These are phyloP conservation scores for Shargacucullia verbasci DNA, from an alignment of 2,888 invertebrate species.

Conservation along the genomic window DNA sequence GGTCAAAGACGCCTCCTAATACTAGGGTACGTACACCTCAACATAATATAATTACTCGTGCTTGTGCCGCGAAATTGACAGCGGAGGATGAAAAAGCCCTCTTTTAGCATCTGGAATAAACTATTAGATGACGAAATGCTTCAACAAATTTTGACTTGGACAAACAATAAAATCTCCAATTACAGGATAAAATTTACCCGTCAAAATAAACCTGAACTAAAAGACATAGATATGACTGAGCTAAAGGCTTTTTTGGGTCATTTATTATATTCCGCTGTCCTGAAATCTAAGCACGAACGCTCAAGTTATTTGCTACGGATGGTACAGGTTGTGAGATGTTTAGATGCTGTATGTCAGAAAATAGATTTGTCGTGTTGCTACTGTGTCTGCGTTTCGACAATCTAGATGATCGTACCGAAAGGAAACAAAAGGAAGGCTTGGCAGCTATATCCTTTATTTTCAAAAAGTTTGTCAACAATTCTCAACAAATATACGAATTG, in stretches of 20 bases:
- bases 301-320: conserved; percentile 45
- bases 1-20: neutral
- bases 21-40: conserved; percentile 3
- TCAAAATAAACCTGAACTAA: conserved; percentile 9
- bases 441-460: conserved; percentile 22
- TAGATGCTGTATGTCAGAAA: conserved; percentile 45
- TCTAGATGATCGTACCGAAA: conserved; percentile 17
- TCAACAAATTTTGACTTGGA: conserved; percentile 24
- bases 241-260: conserved; percentile 14
- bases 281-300: conserved; percentile 51
- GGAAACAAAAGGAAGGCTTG: conserved; percentile 9
- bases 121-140: conserved; percentile 19
- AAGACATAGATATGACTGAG: conserved; percentile 11
- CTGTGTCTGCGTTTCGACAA: conserved; percentile 18
- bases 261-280: conserved; percentile 24
- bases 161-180: conserved; percentile 24
- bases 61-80: conserved; percentile 1
- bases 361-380: conserved; percentile 32
- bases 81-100: neutral
- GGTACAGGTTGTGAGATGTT: conserved; percentile 53
- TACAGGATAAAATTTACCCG: conserved; percentile 25
- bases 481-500: conserved; percentile 7
- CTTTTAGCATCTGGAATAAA: conserved; percentile 17
- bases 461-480: conserved; percentile 23
- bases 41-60: conserved; percentile 5